phyloP scores from a whole-genome alignment of 2,888 invertebrate species.

The Watsonalla binaria region DNA sequence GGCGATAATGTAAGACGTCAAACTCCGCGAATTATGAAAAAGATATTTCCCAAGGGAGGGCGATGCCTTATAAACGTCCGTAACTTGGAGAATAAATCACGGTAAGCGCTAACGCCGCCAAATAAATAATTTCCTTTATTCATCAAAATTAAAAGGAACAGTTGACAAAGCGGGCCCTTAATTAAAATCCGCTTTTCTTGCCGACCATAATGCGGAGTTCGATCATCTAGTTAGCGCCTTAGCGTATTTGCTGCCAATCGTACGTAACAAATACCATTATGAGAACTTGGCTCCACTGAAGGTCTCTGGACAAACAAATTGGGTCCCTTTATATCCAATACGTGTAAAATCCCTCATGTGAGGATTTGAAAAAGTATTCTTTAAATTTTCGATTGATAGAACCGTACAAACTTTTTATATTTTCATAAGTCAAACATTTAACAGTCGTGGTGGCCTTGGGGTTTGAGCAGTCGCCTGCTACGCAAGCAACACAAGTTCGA shows the following conservation, averaged over 20 bases:
- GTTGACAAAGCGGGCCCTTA: constrained; percentile 72
- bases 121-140: constrained; percentile 77
- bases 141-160: constrained; percentile 76
- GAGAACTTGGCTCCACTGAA: constrained; percentile 21
- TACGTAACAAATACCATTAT: constrained; percentile 40
- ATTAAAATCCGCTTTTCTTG: constrained; percentile 66
- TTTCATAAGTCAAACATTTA: no score
- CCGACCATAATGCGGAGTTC: constrained; percentile 45
- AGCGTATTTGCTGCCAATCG: constrained; percentile 34
- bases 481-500: no score
- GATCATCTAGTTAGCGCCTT: constrained; percentile 41
- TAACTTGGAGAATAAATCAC: constrained; percentile 69
- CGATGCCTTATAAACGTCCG: constrained; percentile 57
- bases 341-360: no score
- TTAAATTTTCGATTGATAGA: no score
- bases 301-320: no score
- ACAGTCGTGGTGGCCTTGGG: no score
- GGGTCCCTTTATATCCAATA: no score
- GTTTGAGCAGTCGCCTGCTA: no score
- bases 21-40: constrained; percentile 54
- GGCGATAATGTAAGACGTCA: constrained; percentile 43
- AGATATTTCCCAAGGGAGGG: constrained; percentile 53
- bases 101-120: constrained; percentile 64
- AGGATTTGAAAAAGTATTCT: no score
- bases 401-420: no score